A percentile compares a stretch with the other conserved stretches of the same genome.
Conservation (phyloP, 1,140 invertebrate genomes). For the Euura saliciscinereae region DNA sequence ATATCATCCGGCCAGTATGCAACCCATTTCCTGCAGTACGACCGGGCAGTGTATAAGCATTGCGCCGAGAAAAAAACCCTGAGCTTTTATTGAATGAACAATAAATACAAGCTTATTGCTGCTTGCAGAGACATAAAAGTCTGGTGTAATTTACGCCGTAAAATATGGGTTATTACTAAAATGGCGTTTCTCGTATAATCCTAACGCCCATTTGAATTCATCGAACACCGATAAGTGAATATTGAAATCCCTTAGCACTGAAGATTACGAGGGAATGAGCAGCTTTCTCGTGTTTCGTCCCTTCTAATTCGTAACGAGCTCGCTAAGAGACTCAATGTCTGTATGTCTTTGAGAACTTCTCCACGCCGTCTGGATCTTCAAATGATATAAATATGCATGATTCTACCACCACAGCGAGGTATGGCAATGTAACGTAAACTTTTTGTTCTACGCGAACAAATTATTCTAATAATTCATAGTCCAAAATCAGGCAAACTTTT, state of each 20-base stretch:
- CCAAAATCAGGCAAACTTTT: no score
- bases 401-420: no score
- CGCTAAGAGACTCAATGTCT: neutral
- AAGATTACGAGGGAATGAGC: no score
- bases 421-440: no score
- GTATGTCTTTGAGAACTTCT: no score
- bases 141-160: slow-evolving; percentile 38
- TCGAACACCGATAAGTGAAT: neutral
- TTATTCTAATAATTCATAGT: no score
- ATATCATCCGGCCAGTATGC: slow-evolving; percentile 24
- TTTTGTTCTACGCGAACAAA: no score
- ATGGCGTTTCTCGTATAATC: slow-evolving; percentile 17
- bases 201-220: neutral
- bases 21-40: neutral
- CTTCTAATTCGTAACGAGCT: no score
- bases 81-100: slow-evolving; percentile 38
- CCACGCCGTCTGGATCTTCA: no score
- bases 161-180: slow-evolving; percentile 42
- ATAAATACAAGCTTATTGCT: slow-evolving; percentile 39
- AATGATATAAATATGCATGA: no score
- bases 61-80: neutral
- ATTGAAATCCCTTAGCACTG: no score
- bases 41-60: neutral
- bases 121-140: slow-evolving; percentile 19
- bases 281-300: no score